Evolutionary conservation across 2,888 invertebrate genomes (phyloP).

Genomic region (Callimorpha dominula): DNA sequence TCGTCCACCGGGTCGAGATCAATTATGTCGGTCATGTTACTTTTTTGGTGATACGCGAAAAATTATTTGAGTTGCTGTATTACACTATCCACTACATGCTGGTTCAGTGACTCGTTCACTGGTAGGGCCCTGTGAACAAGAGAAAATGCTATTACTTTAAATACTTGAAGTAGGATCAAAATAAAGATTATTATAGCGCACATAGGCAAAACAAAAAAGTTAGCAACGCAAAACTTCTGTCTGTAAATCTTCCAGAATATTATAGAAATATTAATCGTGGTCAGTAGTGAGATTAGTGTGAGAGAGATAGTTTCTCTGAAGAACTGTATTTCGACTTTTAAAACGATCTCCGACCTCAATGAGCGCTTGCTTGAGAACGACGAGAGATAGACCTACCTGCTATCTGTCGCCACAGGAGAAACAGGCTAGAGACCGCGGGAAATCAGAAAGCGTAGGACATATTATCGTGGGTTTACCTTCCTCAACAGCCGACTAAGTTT

Average conservation of each 20-base stretch:
- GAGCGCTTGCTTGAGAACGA: no score
- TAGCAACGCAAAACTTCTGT: neutral
- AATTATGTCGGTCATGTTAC: slow-evolving; percentile 74
- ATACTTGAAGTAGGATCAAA: neutral
- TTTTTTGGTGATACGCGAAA: slow-evolving; percentile 48
- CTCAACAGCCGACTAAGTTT: no score
- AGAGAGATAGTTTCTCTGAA: no score
- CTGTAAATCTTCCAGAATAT: neutral
- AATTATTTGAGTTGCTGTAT: slow-evolving; percentile 40
- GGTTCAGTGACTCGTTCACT: slow-evolving; percentile 67
- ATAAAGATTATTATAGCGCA: neutral
- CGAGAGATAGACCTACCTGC: no score
- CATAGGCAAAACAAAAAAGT: neutral
- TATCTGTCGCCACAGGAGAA: no score
- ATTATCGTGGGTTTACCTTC: no score
- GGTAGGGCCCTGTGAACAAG: slow-evolving; percentile 75
- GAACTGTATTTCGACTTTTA: no score
- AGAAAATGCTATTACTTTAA: slow-evolving; percentile 10
- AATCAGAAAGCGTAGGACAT: no score
- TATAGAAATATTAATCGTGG: neutral
- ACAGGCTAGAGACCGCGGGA: no score
- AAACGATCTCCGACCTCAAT: no score
- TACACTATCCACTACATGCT: slow-evolving; percentile 79
- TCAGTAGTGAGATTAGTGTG: no score
- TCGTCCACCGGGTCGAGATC: slow-evolving; percentile 73